These are phyloP conservation scores for Tragelaphus scriptus DNA, from an alignment of 2,113 vertebrate genomes.

Conservation along the genomic window DNA sequence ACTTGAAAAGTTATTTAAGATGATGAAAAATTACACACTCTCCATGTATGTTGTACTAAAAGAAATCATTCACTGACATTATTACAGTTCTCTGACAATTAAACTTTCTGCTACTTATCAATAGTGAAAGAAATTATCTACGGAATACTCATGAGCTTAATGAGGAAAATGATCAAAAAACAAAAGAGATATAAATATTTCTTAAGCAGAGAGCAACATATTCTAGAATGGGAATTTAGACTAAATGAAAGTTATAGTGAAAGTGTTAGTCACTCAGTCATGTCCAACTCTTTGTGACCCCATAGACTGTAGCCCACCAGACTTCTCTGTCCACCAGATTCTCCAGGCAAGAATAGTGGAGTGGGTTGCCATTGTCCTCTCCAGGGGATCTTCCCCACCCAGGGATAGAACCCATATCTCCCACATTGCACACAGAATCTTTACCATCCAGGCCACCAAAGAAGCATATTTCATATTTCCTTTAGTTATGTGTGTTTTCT, in stretches of 20 bases:
- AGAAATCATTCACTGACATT: neutral
- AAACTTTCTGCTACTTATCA: neutral
- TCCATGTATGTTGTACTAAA: neutral
- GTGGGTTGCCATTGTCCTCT: neutral
- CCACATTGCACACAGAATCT: neutral
- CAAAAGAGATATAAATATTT: neutral
- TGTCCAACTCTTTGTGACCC: neutral
- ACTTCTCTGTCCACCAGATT: neutral
- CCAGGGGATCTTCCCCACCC: neutral
- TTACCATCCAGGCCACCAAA: neutral
- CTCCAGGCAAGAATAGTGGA: neutral
- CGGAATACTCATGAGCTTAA: neutral
- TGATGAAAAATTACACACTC: neutral
- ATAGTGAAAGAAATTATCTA: neutral
- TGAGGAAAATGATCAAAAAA: neutral
- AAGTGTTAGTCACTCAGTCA: neutral
- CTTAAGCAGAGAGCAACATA: neutral
- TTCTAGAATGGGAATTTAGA: neutral
- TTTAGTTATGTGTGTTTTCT: neutral
- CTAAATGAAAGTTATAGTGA: neutral
- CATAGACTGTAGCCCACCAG: neutral
- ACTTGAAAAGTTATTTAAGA: slow-evolving; percentile 34
- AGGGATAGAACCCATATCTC: neutral
- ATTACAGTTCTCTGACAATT: neutral
- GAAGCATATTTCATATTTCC: neutral